These are phyloP conservation scores for Acropora yongei DNA, from an alignment of 64 coral and sea anemone genomes.

Conservation along the genomic window DNA sequence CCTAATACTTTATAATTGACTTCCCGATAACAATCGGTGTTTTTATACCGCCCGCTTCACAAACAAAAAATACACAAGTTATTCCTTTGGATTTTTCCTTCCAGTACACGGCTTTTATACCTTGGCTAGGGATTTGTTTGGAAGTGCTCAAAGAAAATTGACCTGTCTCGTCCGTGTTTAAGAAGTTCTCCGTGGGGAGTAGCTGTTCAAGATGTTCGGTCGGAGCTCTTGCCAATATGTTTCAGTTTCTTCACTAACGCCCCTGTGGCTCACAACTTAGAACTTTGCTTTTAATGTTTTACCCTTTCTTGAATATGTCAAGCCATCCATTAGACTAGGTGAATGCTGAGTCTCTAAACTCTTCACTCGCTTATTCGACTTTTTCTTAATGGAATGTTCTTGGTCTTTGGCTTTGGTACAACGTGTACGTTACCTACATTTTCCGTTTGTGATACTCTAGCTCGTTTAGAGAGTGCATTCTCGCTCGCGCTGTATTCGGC, in stretches of 20 bases:
- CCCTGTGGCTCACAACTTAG: not conserved
- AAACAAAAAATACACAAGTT: slow-evolving; percentile 4
- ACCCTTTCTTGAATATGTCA: slow-evolving; percentile 29
- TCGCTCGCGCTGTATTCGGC: too few relatives aligned
- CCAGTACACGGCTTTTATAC: slow-evolving; percentile 7
- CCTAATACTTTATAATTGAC: not conserved
- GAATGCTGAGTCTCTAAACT: slow-evolving; percentile 13
- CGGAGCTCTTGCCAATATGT: not conserved
- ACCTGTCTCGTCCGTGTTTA: slow-evolving; percentile 53
- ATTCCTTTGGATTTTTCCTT: not conserved
- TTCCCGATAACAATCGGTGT: slow-evolving; percentile 12
- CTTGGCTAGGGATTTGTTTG: slow-evolving; percentile 43
- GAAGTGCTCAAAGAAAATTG: slow-evolving; percentile 22
- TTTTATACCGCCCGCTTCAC: not conserved
- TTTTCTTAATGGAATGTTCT: not conserved
- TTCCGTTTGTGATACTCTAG: too few relatives aligned
- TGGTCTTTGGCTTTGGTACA: too few relatives aligned
- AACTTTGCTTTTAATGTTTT: slow-evolving; percentile 9
- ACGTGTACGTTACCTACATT: too few relatives aligned
- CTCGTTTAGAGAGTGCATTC: too few relatives aligned
- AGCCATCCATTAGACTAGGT: slow-evolving; percentile 51
- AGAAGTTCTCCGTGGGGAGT: slow-evolving; percentile 24
- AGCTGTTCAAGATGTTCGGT: slow-evolving; percentile 5
- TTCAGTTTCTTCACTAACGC: slow-evolving; percentile 38
- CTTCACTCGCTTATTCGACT: not conserved